phyloP scores from a whole-genome alignment of 2,113 vertebrate species.

The Nettapus auritus region DNA sequence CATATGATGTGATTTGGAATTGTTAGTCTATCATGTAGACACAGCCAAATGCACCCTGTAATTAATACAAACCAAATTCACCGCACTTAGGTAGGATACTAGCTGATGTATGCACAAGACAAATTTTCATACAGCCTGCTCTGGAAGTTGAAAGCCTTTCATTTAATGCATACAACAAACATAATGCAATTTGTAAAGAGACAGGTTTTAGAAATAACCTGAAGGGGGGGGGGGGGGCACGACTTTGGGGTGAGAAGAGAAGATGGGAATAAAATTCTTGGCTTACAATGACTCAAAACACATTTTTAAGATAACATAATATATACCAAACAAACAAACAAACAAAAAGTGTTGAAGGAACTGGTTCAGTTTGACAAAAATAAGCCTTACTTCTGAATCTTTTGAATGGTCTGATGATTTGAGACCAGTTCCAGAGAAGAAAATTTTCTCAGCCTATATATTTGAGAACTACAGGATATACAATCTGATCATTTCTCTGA shows the following conservation, averaged over 20 bases:
- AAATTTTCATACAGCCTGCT: slow-evolving; percentile 1
- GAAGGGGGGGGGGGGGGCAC: neutral
- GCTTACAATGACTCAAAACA: neutral
- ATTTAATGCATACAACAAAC: slow-evolving; percentile 31
- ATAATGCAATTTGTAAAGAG: slow-evolving; percentile 32
- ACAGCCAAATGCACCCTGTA: slow-evolving; percentile 39
- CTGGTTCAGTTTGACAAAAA: neutral
- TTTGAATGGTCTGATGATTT: neutral
- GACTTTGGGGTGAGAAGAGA: fast-evolving
- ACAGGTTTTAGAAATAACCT: neutral
- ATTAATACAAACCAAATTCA: slow-evolving; percentile 45
- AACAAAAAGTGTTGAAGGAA: neutral
- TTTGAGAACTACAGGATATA: neutral
- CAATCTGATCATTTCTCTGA: neutral
- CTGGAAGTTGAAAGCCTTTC: slow-evolving; percentile 20
- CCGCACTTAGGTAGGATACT: neutral
- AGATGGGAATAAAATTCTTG: slow-evolving; percentile 7
- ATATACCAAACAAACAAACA: neutral
- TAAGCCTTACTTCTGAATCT: neutral
- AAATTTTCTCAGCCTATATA: neutral
- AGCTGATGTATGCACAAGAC: neutral
- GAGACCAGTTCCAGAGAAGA: neutral
- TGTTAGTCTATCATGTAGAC: slow-evolving; percentile 31
- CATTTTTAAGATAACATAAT: neutral
- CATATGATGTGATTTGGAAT: slow-evolving; percentile 8